Evolutionary conservation across 2,797 vertebrate genomes (phyloP), one percentile per base, ranked within the genome.

Genomic region (Chaenodraco wilsoni): DNA sequence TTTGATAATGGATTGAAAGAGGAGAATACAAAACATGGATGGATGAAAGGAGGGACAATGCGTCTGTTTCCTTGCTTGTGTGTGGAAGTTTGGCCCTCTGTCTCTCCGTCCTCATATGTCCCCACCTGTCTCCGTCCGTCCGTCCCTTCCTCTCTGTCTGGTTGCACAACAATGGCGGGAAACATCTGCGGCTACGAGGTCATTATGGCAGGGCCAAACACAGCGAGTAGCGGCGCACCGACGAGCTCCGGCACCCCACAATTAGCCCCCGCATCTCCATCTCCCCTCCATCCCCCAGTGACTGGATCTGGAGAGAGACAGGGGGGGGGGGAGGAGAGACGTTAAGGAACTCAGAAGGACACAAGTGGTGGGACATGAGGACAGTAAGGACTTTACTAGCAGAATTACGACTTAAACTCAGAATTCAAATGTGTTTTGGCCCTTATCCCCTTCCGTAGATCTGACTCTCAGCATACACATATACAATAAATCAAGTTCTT

Each of bases 131-230:
- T 85, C 63, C 84, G 44, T 82, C 82, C 27, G 59, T 81, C 78
- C 58, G 27, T 57, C 69, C 69, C 37, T 64, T 68, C 67, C 61
- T 69, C 61, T 82, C 82, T 37, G 71, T 80, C 96, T 95, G 96
- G 94, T 94, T 93, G 92, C 91, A 95, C 95, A 97, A 98, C 97
- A 97, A 98, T 97, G 96, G 95, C 93, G 93, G 90, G 94, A 96
- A 98, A 98, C 98, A 99, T 97, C 97, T 98, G 97, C 95, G 95
- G 95, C 96, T 95, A 96, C 95, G 84, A 97, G 96, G 96, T 98
- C 97, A 98, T 99, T 98, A 98, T 8, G 55, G 78, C 72, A 15
- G 72, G 78, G 84, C 82, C 87, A 94, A 84, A 66, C 90, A 81
- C 88, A 84, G 87, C 79, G 71, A 84, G 87, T 85, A 84, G 85